Base-by-base conservation (phyloP, 2,888 invertebrate species). In the Drosophila sordidula region DNA sequence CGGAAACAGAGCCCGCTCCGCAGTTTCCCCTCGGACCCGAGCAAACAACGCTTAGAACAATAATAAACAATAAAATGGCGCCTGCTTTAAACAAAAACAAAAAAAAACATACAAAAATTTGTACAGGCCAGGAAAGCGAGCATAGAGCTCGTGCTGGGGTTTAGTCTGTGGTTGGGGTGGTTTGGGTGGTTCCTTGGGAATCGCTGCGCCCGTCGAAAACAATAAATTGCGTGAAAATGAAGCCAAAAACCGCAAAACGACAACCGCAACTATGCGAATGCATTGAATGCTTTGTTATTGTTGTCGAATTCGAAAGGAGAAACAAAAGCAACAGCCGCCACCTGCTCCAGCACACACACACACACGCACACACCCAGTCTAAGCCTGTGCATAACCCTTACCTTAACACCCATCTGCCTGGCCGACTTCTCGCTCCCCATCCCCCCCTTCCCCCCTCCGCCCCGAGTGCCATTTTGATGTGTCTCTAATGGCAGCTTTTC, bases 381-480 rank as follows among this genome's bases (percentile, higher is more conserved):
- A 32, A n/a, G 39, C 6, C 8, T 29, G 8, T 8, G 29, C 8
- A 29, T 29, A 29, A 29, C 29, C 29, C 29, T 16, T 14, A 41
- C 41, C 44, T 25, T n/a, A n/a, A 12, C 44, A 25, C 12, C 14
- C 34, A 5, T 29, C 29, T 29, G 29, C 2, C 32, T 9, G 38
- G 16, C 25, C 9, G 5, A 14, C 16, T 4, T 16, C 25, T n/a
- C 26, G 12, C 49, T 8, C 22, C 25, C 16, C 12, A 34, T 26
- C 42, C n/a, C 61, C 47, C 32, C 47, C 32, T 18, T 18, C 9
- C 38, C 22, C 39, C 12, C 32, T 34, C 12, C 55, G 34, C 54
- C 41, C 56, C 70, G 75, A 87, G 86, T 87, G 86, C 88, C 82
- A 87, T 82, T 82, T 87, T 85, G 86, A 82, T 82, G 86, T 82